Base-by-base conservation (phyloP, 2,888 invertebrate genomes). In the Oxytorus armatus region DNA sequence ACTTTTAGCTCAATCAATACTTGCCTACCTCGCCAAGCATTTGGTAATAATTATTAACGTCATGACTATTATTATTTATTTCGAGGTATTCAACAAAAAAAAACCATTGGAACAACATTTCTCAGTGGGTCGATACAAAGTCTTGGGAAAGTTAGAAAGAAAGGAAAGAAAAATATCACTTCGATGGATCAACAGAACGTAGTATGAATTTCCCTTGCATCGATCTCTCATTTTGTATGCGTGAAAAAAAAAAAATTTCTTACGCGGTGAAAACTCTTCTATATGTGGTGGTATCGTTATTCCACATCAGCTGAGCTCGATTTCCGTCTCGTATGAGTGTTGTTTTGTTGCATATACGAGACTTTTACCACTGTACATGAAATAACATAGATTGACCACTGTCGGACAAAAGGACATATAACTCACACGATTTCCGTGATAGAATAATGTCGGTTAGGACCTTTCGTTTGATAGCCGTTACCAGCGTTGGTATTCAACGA, bases 261-360 rank as follows among this genome's bases (percentile, higher is more conserved):
- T 49, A 42, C 57, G 47, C 21, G 72, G 72, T 72, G 76, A 77
- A 77, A 80, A 77, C 61, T 76, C 21, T 49, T 14, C 63, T 49
- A 23, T 33, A n/a, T 23, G 8, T 29, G 21, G 21, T 8, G 18
- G 3, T 77, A 80, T 80, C 80, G 73, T 68, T 73, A 68, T 76
- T 68, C 49, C 39, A 76, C 61, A 80, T 80, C 80, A 68, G 44
- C 59, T 68, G 68, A 65, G 57, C 75, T 70, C 47, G 49, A 51
- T 80, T 73, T 77, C 68, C 80, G 72, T 61, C 53, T 70, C 59
- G 42, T 42, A 33, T 23, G 51, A 49, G 49, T 18, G 63, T 65
- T 55, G 23, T 65, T 36, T 33, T 16, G 14, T 3, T 21, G 14
- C 29, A 51, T 39, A 47, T 68, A 49, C 42, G 66, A 59, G 47